Evolutionary conservation across 2,797 vertebrate genomes (phyloP), one percentile per base, ranked within the genome.

Genomic region (Crax fasciolata): DNA sequence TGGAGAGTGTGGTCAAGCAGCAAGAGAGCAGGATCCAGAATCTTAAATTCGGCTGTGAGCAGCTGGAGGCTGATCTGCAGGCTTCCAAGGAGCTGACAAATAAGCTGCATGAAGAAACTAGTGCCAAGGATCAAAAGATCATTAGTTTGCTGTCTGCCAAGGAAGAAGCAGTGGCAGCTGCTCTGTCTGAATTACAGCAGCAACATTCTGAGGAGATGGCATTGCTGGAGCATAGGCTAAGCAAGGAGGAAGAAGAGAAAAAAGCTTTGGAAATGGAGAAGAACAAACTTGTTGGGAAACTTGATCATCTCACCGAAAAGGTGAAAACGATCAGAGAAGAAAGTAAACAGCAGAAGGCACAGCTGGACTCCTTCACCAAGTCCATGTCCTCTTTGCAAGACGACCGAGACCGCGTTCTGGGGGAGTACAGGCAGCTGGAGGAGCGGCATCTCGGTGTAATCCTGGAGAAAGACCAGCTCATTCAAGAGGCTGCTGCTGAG

Each of bases 361-460:
- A 98, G 54, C 97, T 99, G 90, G 98, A 99, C 87, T 98, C 99
- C 27, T 99, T 99, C 72, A 98, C 98, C 39, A 99, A 98, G 81
- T 99, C 99, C 81, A 99, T 99, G 99, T 98, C 98, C n/a, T 99
- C 99, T 18, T 90, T 99, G 93, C 99, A 99, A 96, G 98, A 99
- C 2, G 99, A 99, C 94, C 92, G 99, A 78, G 99, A 99, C 94
- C 87, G 98, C 39, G 97, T 99, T 54, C 96, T 99, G 39, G 97
- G 95, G 87, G 98, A 98, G 67, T 99, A 99, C 97, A 99, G 98
- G 87, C 98, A 99, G 93, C 98, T 99, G 73, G 99, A 99, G 94
- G 98, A 99, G 73, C 98, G 98, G 67, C 99, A 99, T 84, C 97
- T 99, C 20, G 98, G 98, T 96, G 96, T 98, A 23, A 98, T 98